A percentile compares a stretch with the other conserved stretches of the same genome.
phyloP scores from a whole-genome alignment of 2,797 vertebrate species.

The Fistularia tabacaria region DNA sequence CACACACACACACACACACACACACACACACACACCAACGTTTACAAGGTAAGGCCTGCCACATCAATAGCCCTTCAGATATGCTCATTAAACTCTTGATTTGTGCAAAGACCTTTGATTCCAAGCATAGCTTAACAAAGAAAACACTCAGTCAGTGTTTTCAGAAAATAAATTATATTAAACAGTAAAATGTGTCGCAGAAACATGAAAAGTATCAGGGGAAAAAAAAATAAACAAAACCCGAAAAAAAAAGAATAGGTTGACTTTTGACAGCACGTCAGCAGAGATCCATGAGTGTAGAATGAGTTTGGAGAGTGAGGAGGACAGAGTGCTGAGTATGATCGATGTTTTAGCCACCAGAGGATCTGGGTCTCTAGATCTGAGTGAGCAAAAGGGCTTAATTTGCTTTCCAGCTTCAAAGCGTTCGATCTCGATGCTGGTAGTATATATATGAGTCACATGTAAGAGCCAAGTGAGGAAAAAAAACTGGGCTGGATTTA shows the following conservation, averaged over 20 bases:
- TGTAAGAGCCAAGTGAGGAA: slow-evolving; percentile 6
- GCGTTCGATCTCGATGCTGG: slow-evolving; percentile 13
- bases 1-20: not conserved
- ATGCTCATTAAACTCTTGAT: slow-evolving; percentile 23
- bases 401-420: slow-evolving; percentile 33
- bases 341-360: slow-evolving; percentile 22
- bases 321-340: slow-evolving; percentile 7
- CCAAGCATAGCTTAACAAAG: slow-evolving; percentile 4
- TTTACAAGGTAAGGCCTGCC: not conserved
- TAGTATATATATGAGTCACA: slow-evolving; percentile 2
- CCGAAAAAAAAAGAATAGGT: slow-evolving; percentile 2
- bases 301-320: slow-evolving; percentile 8
- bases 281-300: slow-evolving; percentile 13
- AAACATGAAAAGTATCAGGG: too few species aligned
- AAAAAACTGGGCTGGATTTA: slow-evolving; percentile 4
- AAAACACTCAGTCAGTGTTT: not conserved
- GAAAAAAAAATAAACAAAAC: not conserved
- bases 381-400: slow-evolving; percentile 18
- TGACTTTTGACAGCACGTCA: slow-evolving; percentile 7
- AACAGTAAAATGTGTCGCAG: too few species aligned
- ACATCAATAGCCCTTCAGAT: slow-evolving; percentile 22
- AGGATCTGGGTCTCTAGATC: slow-evolving; percentile 18
- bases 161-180: too few species aligned
- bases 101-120: slow-evolving; percentile 23
- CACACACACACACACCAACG: not conserved